Evolutionary conservation across 2,888 invertebrate genomes (phyloP).

Genomic region (Parascotia fuliginaria): DNA sequence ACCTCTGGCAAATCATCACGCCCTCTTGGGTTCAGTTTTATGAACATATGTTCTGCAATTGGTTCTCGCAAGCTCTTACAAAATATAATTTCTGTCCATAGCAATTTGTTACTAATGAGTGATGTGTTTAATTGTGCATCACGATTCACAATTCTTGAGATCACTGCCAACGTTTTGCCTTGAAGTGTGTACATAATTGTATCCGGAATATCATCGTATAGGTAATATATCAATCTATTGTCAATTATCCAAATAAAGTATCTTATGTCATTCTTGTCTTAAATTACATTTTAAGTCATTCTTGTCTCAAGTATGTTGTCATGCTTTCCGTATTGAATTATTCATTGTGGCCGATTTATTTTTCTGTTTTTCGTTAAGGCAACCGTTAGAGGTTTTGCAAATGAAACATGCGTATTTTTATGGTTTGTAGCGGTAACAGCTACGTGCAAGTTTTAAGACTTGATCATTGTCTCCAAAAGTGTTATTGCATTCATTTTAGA

Average conservation of each 20-base stretch:
- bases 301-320: conserved; percentile 17
- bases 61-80: too few species aligned
- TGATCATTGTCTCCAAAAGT: conserved; percentile 29
- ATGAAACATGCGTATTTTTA: conserved; percentile 1
- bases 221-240: conserved; percentile 21
- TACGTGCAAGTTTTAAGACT: conserved; percentile 28
- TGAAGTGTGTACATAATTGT: conserved; percentile 22
- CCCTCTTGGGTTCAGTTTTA: too few species aligned
- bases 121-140: too few species aligned
- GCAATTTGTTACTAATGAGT: too few species aligned
- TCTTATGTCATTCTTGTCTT: too few species aligned
- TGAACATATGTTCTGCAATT: too few species aligned
- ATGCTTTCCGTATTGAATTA: conserved; percentile 44
- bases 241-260: conserved; percentile 32
- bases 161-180: conserved; percentile 16
- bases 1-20: too few species aligned
- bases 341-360: conserved; percentile 44
- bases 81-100: too few species aligned
- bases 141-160: conserved; percentile 14
- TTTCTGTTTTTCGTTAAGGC: conserved; percentile 22
- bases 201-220: conserved; percentile 31
- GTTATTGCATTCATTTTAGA: conserved; percentile 22
- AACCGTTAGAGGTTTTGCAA: conserved; percentile 36
- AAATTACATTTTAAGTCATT: conserved; percentile 41
- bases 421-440: conserved; percentile 30